These are phyloP conservation scores for Apus apus DNA, from an alignment of 2,113 vertebrate genomes.

Conservation along the genomic window DNA sequence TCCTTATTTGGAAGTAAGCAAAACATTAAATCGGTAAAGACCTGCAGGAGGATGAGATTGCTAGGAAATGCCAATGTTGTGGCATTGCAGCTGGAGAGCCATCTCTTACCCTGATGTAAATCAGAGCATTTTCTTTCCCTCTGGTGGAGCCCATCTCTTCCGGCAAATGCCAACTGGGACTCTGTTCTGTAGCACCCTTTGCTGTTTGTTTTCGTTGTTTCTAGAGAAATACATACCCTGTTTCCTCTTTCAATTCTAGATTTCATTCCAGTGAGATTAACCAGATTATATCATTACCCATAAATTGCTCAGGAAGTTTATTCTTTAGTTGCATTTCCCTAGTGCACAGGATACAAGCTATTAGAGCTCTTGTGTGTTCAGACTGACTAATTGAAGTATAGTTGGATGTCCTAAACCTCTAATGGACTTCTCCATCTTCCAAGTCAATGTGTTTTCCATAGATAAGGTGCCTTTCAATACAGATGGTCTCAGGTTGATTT, in stretches of 20 bases:
- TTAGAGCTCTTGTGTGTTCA: constrained; percentile 21
- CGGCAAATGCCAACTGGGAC: rapidly evolving
- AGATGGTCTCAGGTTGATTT: background rate
- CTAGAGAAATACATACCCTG: constrained; percentile 4
- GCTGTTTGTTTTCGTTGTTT: constrained; percentile 23
- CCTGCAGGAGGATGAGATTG: background rate
- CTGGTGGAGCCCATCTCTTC: background rate
- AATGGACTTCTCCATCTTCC: background rate
- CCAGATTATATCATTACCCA: constrained; percentile 25
- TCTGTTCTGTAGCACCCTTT: background rate
- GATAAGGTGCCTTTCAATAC: background rate
- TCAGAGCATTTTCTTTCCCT: background rate
- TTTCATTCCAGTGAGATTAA: constrained; percentile 41
- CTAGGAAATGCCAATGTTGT: background rate
- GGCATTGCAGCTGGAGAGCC: background rate
- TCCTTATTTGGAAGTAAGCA: background rate
- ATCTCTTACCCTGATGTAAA: background rate
- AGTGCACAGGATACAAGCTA: constrained; percentile 43
- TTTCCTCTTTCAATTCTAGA: constrained; percentile 32
- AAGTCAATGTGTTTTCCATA: background rate
- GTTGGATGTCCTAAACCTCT: background rate
- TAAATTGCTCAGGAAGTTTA: constrained; percentile 64
- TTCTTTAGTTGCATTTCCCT: constrained; percentile 28
- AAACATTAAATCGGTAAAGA: background rate
- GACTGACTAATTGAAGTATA: background rate